These are phyloP conservation scores for Lingula anatina DNA, from an alignment of 2,888 invertebrate genomes.

Conservation along the genomic window DNA sequence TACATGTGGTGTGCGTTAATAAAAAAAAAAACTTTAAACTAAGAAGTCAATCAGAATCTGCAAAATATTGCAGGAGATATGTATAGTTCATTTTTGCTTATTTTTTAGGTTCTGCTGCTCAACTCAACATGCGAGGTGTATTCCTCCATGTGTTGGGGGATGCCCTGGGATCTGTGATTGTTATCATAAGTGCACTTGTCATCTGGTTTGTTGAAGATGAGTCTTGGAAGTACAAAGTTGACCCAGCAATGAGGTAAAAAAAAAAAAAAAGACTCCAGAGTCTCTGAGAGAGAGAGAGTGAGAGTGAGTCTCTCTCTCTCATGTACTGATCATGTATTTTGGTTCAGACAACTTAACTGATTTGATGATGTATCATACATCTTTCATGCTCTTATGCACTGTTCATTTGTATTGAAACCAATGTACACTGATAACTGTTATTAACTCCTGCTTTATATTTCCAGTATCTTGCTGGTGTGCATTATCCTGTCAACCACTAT, in stretches of 20 bases:
- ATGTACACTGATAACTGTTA: background rate
- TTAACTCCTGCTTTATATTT: constrained; percentile 16
- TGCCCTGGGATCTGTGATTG: constrained; percentile 87
- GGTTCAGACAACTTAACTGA: background rate
- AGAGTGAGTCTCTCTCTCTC: constrained; percentile 6
- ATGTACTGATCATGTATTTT: background rate
- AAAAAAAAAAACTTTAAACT: too few relatives aligned
- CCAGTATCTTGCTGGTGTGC: constrained; percentile 68
- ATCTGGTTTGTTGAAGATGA: constrained; percentile 55
- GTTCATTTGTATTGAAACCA: background rate
- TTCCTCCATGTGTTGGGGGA: constrained; percentile 94
- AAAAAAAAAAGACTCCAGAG: too few relatives aligned
- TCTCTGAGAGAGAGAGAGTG: too few relatives aligned
- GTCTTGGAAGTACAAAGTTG: constrained; percentile 77
- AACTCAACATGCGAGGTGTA: constrained; percentile 97
- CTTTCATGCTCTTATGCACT: background rate
- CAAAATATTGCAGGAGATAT: too few relatives aligned
- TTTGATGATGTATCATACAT: background rate
- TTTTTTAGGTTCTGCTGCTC: constrained; percentile 52
- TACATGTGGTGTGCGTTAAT: background rate
- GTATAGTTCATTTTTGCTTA: too few relatives aligned
- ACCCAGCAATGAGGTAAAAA: constrained; percentile 70
- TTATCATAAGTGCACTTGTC: constrained; percentile 73
- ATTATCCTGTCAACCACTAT: constrained; percentile 53
- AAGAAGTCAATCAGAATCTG: too few relatives aligned